Percentiles rank a stretch among this genome's conserved stretches.
Conservation (phyloP, 1,140 invertebrate species). For the Bombus pyrosoma region DNA sequence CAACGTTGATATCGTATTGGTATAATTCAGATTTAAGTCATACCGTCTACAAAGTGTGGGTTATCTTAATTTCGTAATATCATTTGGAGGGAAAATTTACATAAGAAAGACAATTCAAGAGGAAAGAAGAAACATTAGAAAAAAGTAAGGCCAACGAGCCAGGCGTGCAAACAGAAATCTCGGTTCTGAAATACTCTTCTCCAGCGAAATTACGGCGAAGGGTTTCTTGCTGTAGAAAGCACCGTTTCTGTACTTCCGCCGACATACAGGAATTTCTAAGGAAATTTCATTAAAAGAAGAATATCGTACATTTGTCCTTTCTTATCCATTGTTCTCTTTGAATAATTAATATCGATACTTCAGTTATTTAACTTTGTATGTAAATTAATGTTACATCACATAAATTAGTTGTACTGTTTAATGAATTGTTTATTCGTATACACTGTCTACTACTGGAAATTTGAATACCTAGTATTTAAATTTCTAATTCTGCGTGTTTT, state of each 20-base stretch:
- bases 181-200: constrained; percentile 12
- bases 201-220: neutral
- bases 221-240: neutral
- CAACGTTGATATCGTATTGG: neutral
- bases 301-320: neutral
- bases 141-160: neutral
- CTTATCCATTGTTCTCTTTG: neutral
- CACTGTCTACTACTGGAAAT: neutral
- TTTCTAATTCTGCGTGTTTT: neutral
- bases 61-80: neutral
- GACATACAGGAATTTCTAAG: neutral
- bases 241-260: neutral
- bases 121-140: constrained; percentile 2
- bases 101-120: neutral
- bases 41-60: neutral
- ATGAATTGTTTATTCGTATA: neutral
- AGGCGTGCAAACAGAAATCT: constrained; percentile 14
- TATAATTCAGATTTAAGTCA: neutral
- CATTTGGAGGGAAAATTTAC: neutral
- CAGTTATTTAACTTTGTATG: no score
- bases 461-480: neutral
- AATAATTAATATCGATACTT: neutral
- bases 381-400: neutral
- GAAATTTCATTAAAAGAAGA: constrained; percentile 9
- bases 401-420: neutral